phyloP scores from a whole-genome alignment of 2,797 vertebrate species.

The Macrochelys suwanniensis region DNA sequence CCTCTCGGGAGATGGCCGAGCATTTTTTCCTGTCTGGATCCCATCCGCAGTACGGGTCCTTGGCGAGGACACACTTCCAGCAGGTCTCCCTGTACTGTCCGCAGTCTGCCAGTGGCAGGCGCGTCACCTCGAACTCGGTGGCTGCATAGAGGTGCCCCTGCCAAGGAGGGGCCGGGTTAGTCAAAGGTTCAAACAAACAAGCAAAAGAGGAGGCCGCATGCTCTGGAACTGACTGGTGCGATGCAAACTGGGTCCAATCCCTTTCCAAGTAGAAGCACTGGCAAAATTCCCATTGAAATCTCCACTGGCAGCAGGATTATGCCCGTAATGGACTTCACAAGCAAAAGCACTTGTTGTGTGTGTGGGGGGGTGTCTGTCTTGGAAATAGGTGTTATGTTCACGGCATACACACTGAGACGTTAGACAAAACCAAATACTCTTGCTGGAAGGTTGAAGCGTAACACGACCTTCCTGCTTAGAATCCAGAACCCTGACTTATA shows the following conservation, averaged over 20 bases:
- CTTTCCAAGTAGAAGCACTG: background rate
- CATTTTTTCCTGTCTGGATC: slow-evolving; percentile 83
- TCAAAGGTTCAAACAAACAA: slow-evolving; percentile 87
- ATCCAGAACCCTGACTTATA: background rate
- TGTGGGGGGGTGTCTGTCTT: background rate
- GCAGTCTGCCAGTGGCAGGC: slow-evolving; percentile 71
- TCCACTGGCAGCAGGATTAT: background rate
- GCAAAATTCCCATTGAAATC: background rate
- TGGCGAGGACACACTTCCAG: slow-evolving; percentile 74
- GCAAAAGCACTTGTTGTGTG: background rate
- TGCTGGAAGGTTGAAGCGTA: background rate
- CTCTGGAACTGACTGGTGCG: background rate
- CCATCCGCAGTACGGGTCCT: slow-evolving; percentile 78
- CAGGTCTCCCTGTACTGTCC: slow-evolving; percentile 70
- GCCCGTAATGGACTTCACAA: background rate
- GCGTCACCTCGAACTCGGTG: slow-evolving; percentile 72
- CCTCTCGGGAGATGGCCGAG: slow-evolving; percentile 75
- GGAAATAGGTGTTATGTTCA: background rate
- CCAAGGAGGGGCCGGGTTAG: slow-evolving; percentile 85
- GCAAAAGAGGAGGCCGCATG: slow-evolving; percentile 24
- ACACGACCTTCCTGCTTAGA: background rate
- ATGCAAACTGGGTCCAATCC: background rate
- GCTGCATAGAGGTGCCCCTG: slow-evolving; percentile 72
- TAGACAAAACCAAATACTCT: background rate
- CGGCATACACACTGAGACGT: background rate